Base-by-base conservation (phyloP, 1,140 invertebrate genomes). In the Drosophila jambulina region DNA sequence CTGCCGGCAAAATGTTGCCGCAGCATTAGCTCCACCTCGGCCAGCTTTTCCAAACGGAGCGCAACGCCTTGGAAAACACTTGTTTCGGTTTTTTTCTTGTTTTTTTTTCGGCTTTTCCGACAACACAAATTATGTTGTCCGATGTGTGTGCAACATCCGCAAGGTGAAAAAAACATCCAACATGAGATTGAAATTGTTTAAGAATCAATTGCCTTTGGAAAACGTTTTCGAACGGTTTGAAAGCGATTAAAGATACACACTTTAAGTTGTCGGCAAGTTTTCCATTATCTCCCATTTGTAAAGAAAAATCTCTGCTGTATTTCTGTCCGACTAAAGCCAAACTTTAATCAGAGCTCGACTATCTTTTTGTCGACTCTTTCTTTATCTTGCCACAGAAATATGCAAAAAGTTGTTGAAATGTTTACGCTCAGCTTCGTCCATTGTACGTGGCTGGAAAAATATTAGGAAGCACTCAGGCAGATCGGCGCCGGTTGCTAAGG, bases 51-150 rank as follows among this genome's bases (percentile, higher is more conserved):
- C 84, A 90, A 90, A 84, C 84, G 84, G 78, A 78, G 85, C 59
- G 84, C 84, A 87, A 78, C 84, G 83, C 69, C 43, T 58, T 84
- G 84, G 85, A 88, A 88, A 90, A 88, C 85, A 88, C 85, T 88
- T 88, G 85, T 88, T 88, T 88, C 23, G 59, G 19, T 43, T 65
- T 82, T 68, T 88, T 9, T 38, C 12, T 15, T 45, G 6, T 46
- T 46, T 53, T 78, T 63, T 27, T 25, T n/a, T 15, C 68, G 53
- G 69, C 38, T 51, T 86, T 82, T 78, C 54, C 77, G 56, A 53
- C 63, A 60, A 61, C 63, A 60, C 70, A 69, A 75, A 80, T 51
- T 59, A 58, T 64, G 75, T 49, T 63, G 62, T 54, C 57, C 64
- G 38, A 29, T 69, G 62, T 67, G 46, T 32, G 32, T 29, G 69